Percentiles rank a stretch among this genome's conserved stretches.
Conservation (phyloP, 2,888 invertebrate genomes). For the Ophion ventricosus region DNA sequence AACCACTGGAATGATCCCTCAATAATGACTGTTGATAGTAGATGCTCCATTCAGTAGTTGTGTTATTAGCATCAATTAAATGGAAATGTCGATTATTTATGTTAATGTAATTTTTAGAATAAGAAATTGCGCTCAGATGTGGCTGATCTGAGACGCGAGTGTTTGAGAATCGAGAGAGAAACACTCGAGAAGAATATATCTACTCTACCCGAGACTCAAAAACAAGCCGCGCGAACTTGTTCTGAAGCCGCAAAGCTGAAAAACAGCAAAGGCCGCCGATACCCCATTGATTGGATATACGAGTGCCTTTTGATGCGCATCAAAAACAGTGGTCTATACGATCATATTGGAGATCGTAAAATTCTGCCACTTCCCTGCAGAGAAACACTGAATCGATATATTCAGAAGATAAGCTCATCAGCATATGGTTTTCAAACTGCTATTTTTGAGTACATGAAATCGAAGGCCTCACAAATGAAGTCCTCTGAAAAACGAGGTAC, state of each 20-base stretch:
- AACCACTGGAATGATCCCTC: no score
- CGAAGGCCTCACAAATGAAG: conserved; percentile 10
- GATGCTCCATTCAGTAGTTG: no score
- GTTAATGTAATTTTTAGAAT: background rate
- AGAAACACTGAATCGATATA: conserved; percentile 1
- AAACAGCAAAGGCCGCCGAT: background rate
- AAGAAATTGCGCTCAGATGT: background rate
- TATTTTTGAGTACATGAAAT: background rate
- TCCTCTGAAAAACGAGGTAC: conserved; percentile 18
- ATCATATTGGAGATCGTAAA: conserved; percentile 5
- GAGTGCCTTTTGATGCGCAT: conserved; percentile 22
- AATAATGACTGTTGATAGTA: no score
- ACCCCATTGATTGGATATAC: conserved; percentile 2
- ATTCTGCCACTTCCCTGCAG: conserved; percentile 15
- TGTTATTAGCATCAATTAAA: no score
- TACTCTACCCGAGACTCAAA: background rate
- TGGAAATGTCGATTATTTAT: no score
- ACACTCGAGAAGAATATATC: background rate
- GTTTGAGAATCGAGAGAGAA: background rate
- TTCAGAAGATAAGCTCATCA: conserved; percentile 12
- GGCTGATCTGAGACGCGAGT: background rate
- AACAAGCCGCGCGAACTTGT: conserved; percentile 18
- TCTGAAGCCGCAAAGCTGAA: conserved; percentile 5
- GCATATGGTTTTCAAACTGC: conserved; percentile 9
- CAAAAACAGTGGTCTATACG: conserved; percentile 12